Evolutionary conservation across 2,113 vertebrate species (phyloP).

Genomic region (Bettongia penicillata): DNA sequence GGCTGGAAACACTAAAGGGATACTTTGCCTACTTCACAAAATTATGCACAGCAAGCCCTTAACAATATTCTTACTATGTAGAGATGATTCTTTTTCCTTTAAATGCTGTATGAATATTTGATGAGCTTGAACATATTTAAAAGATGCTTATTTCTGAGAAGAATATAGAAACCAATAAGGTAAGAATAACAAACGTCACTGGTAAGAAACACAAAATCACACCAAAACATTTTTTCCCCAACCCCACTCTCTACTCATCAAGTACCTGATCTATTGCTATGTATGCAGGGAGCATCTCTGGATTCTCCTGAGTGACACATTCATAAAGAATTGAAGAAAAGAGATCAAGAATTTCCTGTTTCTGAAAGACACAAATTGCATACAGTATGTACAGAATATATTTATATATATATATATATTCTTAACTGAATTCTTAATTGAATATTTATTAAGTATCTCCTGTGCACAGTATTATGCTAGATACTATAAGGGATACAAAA

Average conservation of each 20-base stretch:
- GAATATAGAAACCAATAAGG: conserved; percentile 36
- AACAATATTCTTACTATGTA: neutral
- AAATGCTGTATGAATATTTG: neutral
- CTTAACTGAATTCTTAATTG: conserved; percentile 55
- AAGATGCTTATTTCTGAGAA: conserved; percentile 9
- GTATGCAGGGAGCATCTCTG: conserved; percentile 97
- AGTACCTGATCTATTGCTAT: conserved; percentile 96
- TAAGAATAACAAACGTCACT: neutral
- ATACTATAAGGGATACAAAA: neutral
- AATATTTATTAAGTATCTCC: neutral
- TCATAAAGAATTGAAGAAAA: conserved; percentile 97
- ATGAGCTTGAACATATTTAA: neutral
- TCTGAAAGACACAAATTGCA: conserved; percentile 82
- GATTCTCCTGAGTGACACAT: conserved; percentile 97
- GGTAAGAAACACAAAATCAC: neutral
- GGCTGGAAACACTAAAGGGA: neutral
- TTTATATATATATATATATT: neutral
- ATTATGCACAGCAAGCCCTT: neutral
- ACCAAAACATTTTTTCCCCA: neutral
- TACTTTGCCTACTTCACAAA: neutral
- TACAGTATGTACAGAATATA: conserved; percentile 31
- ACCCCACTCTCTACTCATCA: neutral
- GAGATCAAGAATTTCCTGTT: conserved; percentile 91
- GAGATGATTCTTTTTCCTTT: neutral
- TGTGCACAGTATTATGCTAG: neutral